Base-by-base conservation (phyloP, 2,113 vertebrate species). In the Urocynchramus pylzowi region DNA sequence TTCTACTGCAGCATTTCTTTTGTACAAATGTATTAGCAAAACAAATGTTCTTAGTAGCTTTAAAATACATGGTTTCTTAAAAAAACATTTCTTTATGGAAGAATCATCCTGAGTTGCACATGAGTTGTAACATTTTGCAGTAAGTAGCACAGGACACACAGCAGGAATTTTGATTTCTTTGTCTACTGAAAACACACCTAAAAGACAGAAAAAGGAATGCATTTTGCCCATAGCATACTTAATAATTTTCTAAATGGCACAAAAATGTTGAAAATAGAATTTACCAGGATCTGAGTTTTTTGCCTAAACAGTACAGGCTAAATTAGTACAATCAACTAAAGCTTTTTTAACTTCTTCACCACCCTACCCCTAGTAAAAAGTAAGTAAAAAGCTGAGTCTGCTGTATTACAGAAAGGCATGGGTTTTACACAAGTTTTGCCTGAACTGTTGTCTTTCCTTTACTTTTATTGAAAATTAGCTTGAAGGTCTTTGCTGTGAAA, bases 321-420 rank as follows among this genome's bases (percentile, higher is more conserved):
- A 63, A 15, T 12, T 35, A 67, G 12, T 30, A 61, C 6, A 81
- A 17, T 16, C 26, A 84, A 5, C 7, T 18, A 70, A 22, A 67
- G 28, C 7, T 84, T 30, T 50, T 10, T 77, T n/a, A 59, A 15
- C 20, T 64, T 87, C n/a, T 24, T 76, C 15, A 22, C 9, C 24
- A 57, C 16, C 1, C 9, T 20, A 42, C 1, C 1, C 15, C 21
- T n/a, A n/a, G n/a, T n/a, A n/a, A n/a, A n/a, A n/a, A n/a, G n/a
- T n/a, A n/a, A 75, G 28, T 19, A 52, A 60, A 33, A 67, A 39
- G 14, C 4, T 28, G 15, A 24, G 2, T 33, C 31, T 67, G 13
- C 5, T 9, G 2, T 27, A 21, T 44, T 82, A 71, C 16, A 84
- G 45, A 53, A 31, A 77, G 59, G 59, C 10, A 39, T 16, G 10